Evolutionary conservation across 2,797 vertebrate species (phyloP), one percentile per base, ranked within the genome.

Genomic region (Ptychobarbus kaznakovi): DNA sequence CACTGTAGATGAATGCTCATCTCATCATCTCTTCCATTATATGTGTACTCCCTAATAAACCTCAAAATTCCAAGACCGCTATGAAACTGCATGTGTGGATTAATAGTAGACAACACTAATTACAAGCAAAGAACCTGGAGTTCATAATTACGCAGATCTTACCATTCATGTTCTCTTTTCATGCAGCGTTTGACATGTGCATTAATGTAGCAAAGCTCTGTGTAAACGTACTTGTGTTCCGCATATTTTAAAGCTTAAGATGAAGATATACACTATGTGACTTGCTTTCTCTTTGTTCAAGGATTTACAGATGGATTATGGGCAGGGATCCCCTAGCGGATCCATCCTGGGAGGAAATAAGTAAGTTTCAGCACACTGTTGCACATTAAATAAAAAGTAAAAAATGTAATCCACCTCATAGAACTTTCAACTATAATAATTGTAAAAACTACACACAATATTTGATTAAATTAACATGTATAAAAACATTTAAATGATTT

Each of bases 231-330:
- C 65, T 25, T 72, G 10, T 9, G 2, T 51, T 51, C 18, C 1
- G 1, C 25, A 49, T 22, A 38, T 44, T 58, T 80, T 25, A 38
- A 73, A 63, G 11, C 18, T 2, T 53, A 63, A 66, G 15, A 63
- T 85, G 11, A 49, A 35, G n/a, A 28, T 32, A 32, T 72, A 22
- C 8, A 77, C 12, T 86, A 3, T 73, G 15, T 81, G 38, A 65
- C 42, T 38, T 49, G 4, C 40, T 68, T 42, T 73, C 81, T 86
- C 1, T 78, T 73, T n/a, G 79, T 87, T 90, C 32, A 89, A 97
- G 96, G 96, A 97, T 89, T 92, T 96, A 51, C 96, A 96, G 56
- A 90, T 97, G 83, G 96, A 96, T 83, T 96, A 96, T 58, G 95
- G 92, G 84, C 94, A 96, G 77, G 94, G 93, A 89, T 94, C 95